These are phyloP conservation scores for Pempheris klunzingeri DNA, from an alignment of 2,797 vertebrate species.

Conservation along the genomic window DNA sequence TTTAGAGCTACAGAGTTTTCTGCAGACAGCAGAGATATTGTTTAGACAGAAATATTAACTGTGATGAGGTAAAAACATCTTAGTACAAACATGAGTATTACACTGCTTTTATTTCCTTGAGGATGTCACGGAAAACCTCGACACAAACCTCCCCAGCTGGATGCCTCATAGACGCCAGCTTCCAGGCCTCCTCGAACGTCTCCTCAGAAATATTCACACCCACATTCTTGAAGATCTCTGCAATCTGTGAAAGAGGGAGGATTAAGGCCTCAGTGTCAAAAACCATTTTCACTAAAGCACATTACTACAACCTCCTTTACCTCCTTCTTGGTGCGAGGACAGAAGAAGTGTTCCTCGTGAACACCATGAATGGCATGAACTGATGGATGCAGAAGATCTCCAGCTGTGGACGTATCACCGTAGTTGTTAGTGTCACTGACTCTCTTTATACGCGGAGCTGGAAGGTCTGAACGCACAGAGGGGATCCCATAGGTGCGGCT, in stretches of 20 bases:
- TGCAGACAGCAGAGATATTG: no score
- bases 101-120: conserved; percentile 85
- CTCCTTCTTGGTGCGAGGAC: conserved; percentile 88
- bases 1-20: neutral
- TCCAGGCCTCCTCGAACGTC: conserved; percentile 91
- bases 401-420: conserved; percentile 82
- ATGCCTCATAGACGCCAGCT: conserved; percentile 84
- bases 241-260: conserved; percentile 84
- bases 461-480: conserved; percentile 85
- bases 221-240: conserved; percentile 86
- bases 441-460: conserved; percentile 83
- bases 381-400: conserved; percentile 85
- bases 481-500: conserved; percentile 84
- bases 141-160: conserved; percentile 88
- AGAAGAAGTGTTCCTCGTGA: conserved; percentile 86
- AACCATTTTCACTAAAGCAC: neutral
- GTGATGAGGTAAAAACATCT: neutral
- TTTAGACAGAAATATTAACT: neutral
- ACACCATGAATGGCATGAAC: conserved; percentile 85
- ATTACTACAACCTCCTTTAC: conserved; percentile 77
- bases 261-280: neutral
- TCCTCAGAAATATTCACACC: conserved; percentile 84
- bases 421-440: conserved; percentile 89
- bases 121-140: conserved; percentile 84
- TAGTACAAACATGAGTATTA: conserved; percentile 8